Evolutionary conservation across 2,797 vertebrate species (phyloP), one percentile per base, ranked within the genome.

Genomic region (Scleropages formosus): DNA sequence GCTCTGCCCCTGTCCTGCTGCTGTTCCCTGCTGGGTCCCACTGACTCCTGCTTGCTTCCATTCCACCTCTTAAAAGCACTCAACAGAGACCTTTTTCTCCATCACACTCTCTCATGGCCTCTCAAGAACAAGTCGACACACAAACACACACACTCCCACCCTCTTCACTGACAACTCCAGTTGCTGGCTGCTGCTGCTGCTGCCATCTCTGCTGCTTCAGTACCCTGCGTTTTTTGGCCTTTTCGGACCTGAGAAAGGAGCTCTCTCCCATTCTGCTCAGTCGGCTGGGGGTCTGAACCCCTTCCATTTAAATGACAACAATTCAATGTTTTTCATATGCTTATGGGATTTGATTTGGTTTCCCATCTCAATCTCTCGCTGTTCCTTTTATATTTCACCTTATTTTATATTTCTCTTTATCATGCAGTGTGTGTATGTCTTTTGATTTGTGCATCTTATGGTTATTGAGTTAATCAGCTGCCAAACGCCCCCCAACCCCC

Each of bases 41-140:
- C 88, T 94, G 93, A 94, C 90, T 91, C 93, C 95, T 90, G 96
- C 96, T 98, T 96, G 93, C 95, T 96, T 88, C 95, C 95, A 96
- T 96, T 95, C 94, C 94, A 94, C 94, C 94, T 95, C 93, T 87
- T 82, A 75, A 69, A 69, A 53, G 58, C n/a, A 39, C 73, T 64
- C 66, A 53, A 46, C 16, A n/a, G 77, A 66, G 44, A 70, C 3
- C 61, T 47, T 66, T 16, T 84, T 85, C 80, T 82, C 31, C 31
- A 39, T 22, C 66, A 72, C 49, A 63, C 72, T 64, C 51, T 39
- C 62, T 58, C 24, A 47, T 27, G 47, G 4, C 8, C 16, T 69
- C 75, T 51, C 53, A 74, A 51, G 46, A 62, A 81, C 81, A 85
- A 79, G 73, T 65, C 65, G 31, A 26, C 75, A 27, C 46, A 77